A percentile compares a stretch with the other conserved stretches of the same genome.
Conservation (phyloP, 1,140 invertebrate genomes). For the Riptortus pedestris region DNA sequence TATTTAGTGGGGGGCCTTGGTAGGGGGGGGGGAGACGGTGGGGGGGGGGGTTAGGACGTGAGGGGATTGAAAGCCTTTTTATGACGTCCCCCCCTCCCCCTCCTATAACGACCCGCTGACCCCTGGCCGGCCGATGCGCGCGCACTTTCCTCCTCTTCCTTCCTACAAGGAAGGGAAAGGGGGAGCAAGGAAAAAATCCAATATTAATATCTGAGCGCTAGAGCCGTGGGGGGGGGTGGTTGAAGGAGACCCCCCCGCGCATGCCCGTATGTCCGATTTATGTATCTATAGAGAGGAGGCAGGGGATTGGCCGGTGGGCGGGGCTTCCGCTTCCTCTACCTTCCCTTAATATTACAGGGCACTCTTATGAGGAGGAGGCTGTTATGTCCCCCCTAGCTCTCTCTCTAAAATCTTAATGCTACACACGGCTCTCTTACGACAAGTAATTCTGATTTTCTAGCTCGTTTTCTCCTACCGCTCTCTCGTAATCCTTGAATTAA, state of each 20-base stretch:
- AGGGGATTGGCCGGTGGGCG: conserved; percentile 5
- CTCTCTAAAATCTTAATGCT: conserved; percentile 6
- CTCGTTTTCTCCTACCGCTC: not conserved
- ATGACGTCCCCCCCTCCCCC: conserved; percentile 5
- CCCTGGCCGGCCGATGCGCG: not conserved
- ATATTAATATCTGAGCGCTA: conserved; percentile 2
- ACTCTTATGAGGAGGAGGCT: not conserved
- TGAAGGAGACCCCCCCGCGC: no score
- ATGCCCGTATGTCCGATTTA: conserved; percentile 4
- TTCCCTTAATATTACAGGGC: conserved; percentile 8
- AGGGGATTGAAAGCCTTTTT: conserved; percentile 9
- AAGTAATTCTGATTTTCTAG: conserved; percentile 5
- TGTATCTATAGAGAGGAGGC: conserved; percentile 2
- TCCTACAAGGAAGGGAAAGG: no score
- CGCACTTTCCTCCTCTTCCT: not conserved
- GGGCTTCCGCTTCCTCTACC: not conserved
- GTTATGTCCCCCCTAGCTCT: not conserved
- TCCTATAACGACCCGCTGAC: conserved; percentile 5
- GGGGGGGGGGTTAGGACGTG: no score
- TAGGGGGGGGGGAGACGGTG: no score
- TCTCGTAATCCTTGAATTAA: no score
- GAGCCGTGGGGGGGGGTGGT: not conserved
- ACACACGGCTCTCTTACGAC: no score
- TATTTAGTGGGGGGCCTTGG: not conserved
- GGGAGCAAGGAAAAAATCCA: not conserved